phyloP scores from a whole-genome alignment of 2,888 invertebrate genomes.

The Alsophila aescularia region DNA sequence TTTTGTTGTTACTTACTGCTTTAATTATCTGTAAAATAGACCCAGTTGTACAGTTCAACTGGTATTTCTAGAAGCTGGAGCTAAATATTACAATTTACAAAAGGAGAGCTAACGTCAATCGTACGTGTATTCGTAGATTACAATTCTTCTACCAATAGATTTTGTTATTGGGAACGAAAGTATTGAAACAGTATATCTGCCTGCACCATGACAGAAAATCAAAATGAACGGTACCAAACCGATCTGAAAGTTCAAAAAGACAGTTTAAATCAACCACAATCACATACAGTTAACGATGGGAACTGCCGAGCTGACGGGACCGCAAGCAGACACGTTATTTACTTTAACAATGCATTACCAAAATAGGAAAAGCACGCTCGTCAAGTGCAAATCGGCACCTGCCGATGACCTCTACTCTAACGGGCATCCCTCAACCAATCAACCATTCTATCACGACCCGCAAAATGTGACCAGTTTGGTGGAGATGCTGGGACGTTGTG shows the following conservation, averaged over 20 bases:
- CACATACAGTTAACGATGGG: conserved; percentile 45
- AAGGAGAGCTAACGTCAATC: background rate
- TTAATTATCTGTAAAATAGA: too few species aligned
- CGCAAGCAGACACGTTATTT: conserved; percentile 56
- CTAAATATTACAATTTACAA: background rate
- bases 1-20: too few species aligned
- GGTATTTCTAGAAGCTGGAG: too few species aligned
- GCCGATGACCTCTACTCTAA: conserved; percentile 77
- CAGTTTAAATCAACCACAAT: conserved; percentile 26
- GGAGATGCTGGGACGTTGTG: conserved; percentile 34
- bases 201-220: background rate
- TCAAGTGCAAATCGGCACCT: conserved; percentile 80
- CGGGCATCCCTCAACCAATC: conserved; percentile 64
- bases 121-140: too few species aligned
- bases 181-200: background rate
- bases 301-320: conserved; percentile 30
- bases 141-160: background rate
- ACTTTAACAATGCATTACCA: conserved; percentile 71
- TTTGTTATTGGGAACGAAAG: background rate
- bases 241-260: conserved; percentile 12
- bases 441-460: conserved; percentile 35
- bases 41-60: too few species aligned
- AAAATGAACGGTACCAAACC: conserved; percentile 19
- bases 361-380: conserved; percentile 75
- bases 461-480: conserved; percentile 13